phyloP scores from a whole-genome alignment of 2,113 vertebrate species.

The Baryphthengus martii region DNA sequence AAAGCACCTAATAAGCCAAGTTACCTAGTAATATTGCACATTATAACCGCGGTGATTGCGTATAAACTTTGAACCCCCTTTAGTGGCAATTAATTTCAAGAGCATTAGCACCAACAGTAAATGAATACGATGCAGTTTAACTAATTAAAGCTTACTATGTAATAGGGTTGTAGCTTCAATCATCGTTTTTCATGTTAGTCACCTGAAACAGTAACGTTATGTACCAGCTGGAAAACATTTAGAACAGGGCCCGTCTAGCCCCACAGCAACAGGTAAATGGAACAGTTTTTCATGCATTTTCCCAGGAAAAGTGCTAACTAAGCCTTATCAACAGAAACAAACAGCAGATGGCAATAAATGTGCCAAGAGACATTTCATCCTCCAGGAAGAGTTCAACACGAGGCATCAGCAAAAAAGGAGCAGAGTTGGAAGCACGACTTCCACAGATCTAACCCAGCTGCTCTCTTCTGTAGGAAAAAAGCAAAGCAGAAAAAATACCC shows the following conservation, averaged over 20 bases:
- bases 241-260: not conserved
- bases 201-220: slow-evolving; percentile 18
- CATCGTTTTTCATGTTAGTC: slow-evolving; percentile 39
- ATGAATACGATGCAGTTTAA: slow-evolving; percentile 34
- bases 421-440: not conserved
- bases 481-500: not conserved
- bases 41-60: slow-evolving; percentile 12
- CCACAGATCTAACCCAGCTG: slow-evolving; percentile 11
- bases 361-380: slow-evolving; percentile 49
- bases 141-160: slow-evolving; percentile 51
- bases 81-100: slow-evolving; percentile 52
- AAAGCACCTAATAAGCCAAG: slow-evolving; percentile 37
- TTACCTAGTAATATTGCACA: slow-evolving; percentile 37
- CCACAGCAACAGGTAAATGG: slow-evolving; percentile 39
- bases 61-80: slow-evolving; percentile 43
- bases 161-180: slow-evolving; percentile 25
- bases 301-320: slow-evolving; percentile 36
- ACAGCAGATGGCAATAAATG: slow-evolving; percentile 61
- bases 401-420: slow-evolving; percentile 54
- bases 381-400: slow-evolving; percentile 38
- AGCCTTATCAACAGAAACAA: slow-evolving; percentile 44
- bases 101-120: slow-evolving; percentile 58
- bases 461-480: not conserved
- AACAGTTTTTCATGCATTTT: slow-evolving; percentile 16
- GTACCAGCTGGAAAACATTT: slow-evolving; percentile 8